phyloP scores from a whole-genome alignment of 2,888 invertebrate genomes.

The Ophraella communa region DNA sequence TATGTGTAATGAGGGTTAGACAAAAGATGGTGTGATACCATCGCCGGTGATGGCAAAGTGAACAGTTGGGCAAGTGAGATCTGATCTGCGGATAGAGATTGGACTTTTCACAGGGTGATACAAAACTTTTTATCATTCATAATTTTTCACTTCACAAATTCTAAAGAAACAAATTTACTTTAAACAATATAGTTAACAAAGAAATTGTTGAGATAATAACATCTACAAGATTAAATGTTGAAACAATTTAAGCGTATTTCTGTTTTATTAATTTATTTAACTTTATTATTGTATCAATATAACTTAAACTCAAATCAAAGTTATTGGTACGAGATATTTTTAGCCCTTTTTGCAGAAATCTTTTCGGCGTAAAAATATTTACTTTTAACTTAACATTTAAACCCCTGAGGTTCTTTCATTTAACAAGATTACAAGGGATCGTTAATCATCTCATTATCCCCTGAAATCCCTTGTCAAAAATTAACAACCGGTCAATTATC shows the following conservation, averaged over 20 bases:
- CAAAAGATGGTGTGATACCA: conserved; percentile 41
- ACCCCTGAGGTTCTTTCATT: conserved; percentile 16
- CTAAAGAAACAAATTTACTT: too few species aligned
- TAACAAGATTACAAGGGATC: conserved; percentile 32
- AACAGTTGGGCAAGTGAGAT: conserved; percentile 51
- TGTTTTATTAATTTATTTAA: too few species aligned
- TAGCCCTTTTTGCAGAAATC: not conserved
- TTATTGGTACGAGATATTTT: not conserved
- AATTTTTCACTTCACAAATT: too few species aligned
- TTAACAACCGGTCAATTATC: conserved; percentile 29
- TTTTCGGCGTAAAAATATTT: conserved; percentile 6
- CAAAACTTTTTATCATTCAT: not conserved
- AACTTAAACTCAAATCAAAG: not conserved
- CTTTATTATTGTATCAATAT: too few species aligned
- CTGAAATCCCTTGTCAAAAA: conserved; percentile 30
- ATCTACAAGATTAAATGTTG: too few species aligned
- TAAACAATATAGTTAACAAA: too few species aligned
- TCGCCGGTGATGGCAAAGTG: conserved; percentile 35
- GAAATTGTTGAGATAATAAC: too few species aligned
- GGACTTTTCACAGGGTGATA: not conserved
- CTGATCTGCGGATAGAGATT: not conserved
- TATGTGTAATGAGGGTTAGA: conserved; percentile 51
- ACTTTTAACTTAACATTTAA: conserved; percentile 10
- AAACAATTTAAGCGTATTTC: too few species aligned
- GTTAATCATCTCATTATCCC: conserved; percentile 29